Evolutionary conservation across 1,140 invertebrate genomes (phyloP).

Genomic region (Drosophila arawakana): DNA sequence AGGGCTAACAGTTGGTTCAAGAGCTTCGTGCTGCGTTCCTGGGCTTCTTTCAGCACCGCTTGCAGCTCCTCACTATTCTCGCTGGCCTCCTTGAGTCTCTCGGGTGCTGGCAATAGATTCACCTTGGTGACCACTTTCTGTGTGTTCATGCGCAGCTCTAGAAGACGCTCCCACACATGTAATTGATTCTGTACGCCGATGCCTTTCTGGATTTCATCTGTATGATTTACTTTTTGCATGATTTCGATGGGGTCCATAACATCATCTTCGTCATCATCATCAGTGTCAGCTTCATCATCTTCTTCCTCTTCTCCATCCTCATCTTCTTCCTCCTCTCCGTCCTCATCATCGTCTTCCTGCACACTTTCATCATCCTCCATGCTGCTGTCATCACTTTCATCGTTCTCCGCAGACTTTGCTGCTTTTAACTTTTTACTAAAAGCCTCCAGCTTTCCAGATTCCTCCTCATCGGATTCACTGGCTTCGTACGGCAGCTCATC

Average conservation of each 20-base stretch:
- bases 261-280: slow-evolving; percentile 56
- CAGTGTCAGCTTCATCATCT: slow-evolving; percentile 55
- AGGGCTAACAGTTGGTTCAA: slow-evolving; percentile 88
- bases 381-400: slow-evolving; percentile 1
- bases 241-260: slow-evolving; percentile 67
- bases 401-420: not conserved
- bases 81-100: slow-evolving; percentile 86
- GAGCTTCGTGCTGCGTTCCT: slow-evolving; percentile 86
- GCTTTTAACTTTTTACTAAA: slow-evolving; percentile 48
- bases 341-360: slow-evolving; percentile 50
- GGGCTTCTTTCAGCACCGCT: slow-evolving; percentile 85
- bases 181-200: slow-evolving; percentile 91
- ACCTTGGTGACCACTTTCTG: slow-evolving; percentile 91
- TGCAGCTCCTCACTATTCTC: slow-evolving; percentile 85
- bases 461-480: slow-evolving; percentile 67
- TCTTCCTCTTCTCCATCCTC: slow-evolving; percentile 17
- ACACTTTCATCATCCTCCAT: slow-evolving; percentile 1
- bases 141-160: slow-evolving; percentile 93
- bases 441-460: slow-evolving; percentile 41
- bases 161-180: slow-evolving; percentile 91
- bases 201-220: slow-evolving; percentile 89
- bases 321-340: slow-evolving; percentile 22
- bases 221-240: slow-evolving; percentile 80
- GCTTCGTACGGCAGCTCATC: slow-evolving; percentile 68
- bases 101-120: slow-evolving; percentile 91